phyloP scores from a whole-genome alignment of 2,888 invertebrate species.

The Drosophila robusta region DNA sequence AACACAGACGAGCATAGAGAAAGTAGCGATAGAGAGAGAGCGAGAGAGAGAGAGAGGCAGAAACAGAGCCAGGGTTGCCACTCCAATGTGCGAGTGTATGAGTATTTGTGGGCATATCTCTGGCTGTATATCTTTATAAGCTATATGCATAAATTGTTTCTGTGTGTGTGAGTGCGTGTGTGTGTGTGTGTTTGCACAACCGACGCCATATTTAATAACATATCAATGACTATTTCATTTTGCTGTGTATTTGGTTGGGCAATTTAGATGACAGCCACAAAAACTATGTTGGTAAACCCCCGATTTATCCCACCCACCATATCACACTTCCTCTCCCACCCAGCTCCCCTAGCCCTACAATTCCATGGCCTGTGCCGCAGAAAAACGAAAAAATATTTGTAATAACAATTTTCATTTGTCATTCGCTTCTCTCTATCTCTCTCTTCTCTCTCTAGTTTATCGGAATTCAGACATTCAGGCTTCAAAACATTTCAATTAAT shows the following conservation, averaged over 20 bases:
- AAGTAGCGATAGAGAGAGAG: not conserved
- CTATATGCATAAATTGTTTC: conserved; percentile 13
- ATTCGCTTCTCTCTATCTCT: conserved; percentile 2
- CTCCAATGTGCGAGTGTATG: conserved; percentile 21
- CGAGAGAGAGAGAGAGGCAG: not conserved
- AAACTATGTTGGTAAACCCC: conserved; percentile 26
- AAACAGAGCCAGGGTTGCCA: conserved; percentile 10
- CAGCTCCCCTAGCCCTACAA: not conserved
- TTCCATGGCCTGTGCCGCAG: conserved; percentile 9
- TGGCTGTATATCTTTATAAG: conserved; percentile 45
- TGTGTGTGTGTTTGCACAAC: conserved; percentile 52
- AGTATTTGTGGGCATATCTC: conserved; percentile 42
- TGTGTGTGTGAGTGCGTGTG: conserved; percentile 16
- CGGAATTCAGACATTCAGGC: not conserved
- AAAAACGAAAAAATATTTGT: conserved; percentile 21
- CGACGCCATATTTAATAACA: conserved; percentile 74
- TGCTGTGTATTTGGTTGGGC: conserved; percentile 43
- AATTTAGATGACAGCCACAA: conserved; percentile 40
- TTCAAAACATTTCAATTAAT: too few species aligned
- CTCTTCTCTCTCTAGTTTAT: not conserved
- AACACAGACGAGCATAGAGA: conserved; percentile 38
- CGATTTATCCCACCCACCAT: too few species aligned
- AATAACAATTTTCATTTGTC: conserved; percentile 32
- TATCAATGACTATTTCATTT: conserved; percentile 71
- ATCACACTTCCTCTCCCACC: too few species aligned